Evolutionary conservation across 2,888 invertebrate genomes (phyloP).

Genomic region (Amblyteles armatorius): DNA sequence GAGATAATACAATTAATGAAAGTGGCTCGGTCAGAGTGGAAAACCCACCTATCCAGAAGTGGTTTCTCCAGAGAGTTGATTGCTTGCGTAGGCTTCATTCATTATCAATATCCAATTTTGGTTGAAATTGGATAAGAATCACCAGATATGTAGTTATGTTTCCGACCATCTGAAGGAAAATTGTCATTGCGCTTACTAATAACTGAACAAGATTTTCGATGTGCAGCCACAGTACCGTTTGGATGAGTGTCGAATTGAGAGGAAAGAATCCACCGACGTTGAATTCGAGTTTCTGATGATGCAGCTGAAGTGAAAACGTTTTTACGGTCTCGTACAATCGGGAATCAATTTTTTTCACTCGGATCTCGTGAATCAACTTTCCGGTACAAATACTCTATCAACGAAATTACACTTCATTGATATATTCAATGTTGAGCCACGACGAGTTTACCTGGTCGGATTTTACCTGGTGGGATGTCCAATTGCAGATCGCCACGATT

Average conservation of each 20-base stretch:
- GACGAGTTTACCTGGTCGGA: not conserved
- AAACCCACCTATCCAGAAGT: not conserved
- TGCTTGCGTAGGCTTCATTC: not conserved
- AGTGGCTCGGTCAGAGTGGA: slow-evolving; percentile 19
- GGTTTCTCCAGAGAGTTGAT: not conserved
- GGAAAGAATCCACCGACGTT: slow-evolving; percentile 76
- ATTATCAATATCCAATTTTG: slow-evolving; percentile 14
- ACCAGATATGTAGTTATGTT: slow-evolving; percentile 72
- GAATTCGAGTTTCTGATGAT: slow-evolving; percentile 75
- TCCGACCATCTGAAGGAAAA: slow-evolving; percentile 68
- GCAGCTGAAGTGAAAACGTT: slow-evolving; percentile 76
- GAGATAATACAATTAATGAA: not conserved
- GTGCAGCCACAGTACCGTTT: slow-evolving; percentile 70
- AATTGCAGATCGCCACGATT: slow-evolving; percentile 54
- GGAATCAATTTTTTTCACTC: slow-evolving; percentile 45
- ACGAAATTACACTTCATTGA: not conserved
- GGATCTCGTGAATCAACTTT: slow-evolving; percentile 59
- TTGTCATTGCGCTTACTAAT: not conserved
- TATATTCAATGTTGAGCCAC: no score
- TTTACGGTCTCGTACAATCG: slow-evolving; percentile 59
- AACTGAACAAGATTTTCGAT: not conserved
- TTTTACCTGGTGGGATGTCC: slow-evolving; percentile 30
- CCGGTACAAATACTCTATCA: slow-evolving; percentile 39
- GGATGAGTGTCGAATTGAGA: slow-evolving; percentile 76
- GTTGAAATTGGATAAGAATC: slow-evolving; percentile 73